Evolutionary conservation across 1,140 invertebrate genomes (phyloP), one percentile per base, ranked within the genome.

Genomic region (Rhopalosiphum maidis): DNA sequence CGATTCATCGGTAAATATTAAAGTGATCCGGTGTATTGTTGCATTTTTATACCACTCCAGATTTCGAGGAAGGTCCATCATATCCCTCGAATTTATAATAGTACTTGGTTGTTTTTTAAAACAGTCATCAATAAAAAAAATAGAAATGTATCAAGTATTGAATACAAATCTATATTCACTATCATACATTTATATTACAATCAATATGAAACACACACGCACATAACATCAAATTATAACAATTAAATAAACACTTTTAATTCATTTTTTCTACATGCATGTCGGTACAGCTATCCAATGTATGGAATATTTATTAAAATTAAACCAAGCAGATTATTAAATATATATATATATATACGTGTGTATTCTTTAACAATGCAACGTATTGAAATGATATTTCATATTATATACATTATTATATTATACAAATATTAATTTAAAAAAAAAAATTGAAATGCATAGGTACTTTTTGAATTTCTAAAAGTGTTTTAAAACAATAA

Each of bases 1-100:
- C 48, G 35, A 86, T 93, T 86, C 91, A 86, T 93, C 91, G 91
- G 48, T 83, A 86, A 37, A 85, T 85, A 30, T 54, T 85, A 93
- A 93, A 86, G 48, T 30, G 35, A 92, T 51, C 43, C 91, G 15
- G 41, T 48, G 48, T 85, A 86, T 55, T 82, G 43, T 91, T 51
- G 82, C 86, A 43, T 51, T 77, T 43, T 25, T 30, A 4, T 30
- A 86, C 77, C 91, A 86, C 77, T 86, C 23, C 68, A 93, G 35
- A 86, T 93, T 93, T 86, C 51, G 51, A 92, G 48, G 37, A 88
- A 88, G 87, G 87, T 82, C 51, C 35, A 60, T 89, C n/a, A 68
- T 41, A 68, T 46, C 41, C 30, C 55, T 68, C 35, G 4, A 35
- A 9, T 43, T 25, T 23, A 41, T 23, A 43, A 46, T 37, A 37